Base-by-base conservation (phyloP, 2,888 invertebrate species). In the Sphaerophoria taeniata region DNA sequence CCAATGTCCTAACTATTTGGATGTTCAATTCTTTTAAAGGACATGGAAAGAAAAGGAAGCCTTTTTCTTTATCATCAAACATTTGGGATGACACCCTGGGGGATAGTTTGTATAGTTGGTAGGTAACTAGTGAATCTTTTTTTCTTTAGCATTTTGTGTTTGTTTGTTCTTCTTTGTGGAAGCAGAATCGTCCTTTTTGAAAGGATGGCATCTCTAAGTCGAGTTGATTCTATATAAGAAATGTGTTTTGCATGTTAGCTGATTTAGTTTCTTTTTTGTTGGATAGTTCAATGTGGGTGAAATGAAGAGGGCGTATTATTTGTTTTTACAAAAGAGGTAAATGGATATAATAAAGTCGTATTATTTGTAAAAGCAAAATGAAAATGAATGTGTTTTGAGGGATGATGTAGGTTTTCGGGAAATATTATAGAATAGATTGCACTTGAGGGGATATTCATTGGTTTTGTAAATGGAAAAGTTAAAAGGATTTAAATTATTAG, bases 81-180 rank as follows among this genome's bases (percentile, higher is more conserved):
- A 67, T 79, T 80, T 75, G 72, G 72, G 71, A 67, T 63, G 75
- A 36, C 36, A 75, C 84, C 61, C 84, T 63, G 24, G 84, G 75
- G 84, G 75, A 72, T 84, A 80, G 79, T 84, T 83, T 58, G 63
- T 31, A 12, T 43, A 1, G 58, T 43, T 51, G 51, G 31, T 43
- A 65, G 51, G 31, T 47, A 47, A 60, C 39, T 60, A 60, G 60
- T 60, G 4, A 0, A 16, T 6, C 24, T 6, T 45, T n/a, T 45
- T 0, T 61, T 56, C 61, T 47, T 7, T 39, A 3, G 4, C 31
- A 34, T 12, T 1, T 53, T 65, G 9, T 34, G 14, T 16, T 31
- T 14, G 6, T 24, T 60, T n/a, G 31, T 74, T 47, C 4, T 55
- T 49, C 24, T 2, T 49, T 16, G 16, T 7, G 24, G 7, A 60